Evolutionary conservation across 2,888 invertebrate species (phyloP).

Genomic region (Shargacucullia verbasci): DNA sequence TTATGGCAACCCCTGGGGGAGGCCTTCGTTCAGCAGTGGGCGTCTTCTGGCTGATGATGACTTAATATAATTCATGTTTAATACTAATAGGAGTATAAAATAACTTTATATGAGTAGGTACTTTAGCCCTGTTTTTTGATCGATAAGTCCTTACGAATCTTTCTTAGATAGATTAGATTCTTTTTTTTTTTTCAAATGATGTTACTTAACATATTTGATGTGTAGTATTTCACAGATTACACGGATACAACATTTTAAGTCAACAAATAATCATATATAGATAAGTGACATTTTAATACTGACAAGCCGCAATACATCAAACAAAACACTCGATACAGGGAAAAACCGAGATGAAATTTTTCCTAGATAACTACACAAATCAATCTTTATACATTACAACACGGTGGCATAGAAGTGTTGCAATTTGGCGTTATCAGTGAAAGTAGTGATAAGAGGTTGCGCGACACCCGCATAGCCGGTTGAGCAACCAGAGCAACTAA

Average conservation of each 20-base stretch:
- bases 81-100: background rate
- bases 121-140: too few species aligned
- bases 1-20: too few species aligned
- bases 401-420: conserved; percentile 42
- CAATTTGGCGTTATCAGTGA: conserved; percentile 63
- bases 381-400: conserved; percentile 18
- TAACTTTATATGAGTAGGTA: background rate
- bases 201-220: too few species aligned
- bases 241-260: too few species aligned
- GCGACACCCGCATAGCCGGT: conserved; percentile 46
- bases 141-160: too few species aligned
- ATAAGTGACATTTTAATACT: too few species aligned
- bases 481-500: conserved; percentile 16
- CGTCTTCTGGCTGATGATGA: too few species aligned
- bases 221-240: too few species aligned
- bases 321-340: conserved; percentile 1
- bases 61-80: conserved; percentile 3
- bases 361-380: background rate
- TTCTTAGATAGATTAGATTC: too few species aligned
- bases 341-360: conserved; percentile 1
- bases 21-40: too few species aligned
- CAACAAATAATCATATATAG: too few species aligned
- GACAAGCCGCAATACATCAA: background rate
- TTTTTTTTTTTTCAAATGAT: too few species aligned
- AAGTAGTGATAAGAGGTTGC: conserved; percentile 62